Evolutionary conservation across 64 coral and sea anemone species (phyloP).

Genomic region (Anthopleura sola): DNA sequence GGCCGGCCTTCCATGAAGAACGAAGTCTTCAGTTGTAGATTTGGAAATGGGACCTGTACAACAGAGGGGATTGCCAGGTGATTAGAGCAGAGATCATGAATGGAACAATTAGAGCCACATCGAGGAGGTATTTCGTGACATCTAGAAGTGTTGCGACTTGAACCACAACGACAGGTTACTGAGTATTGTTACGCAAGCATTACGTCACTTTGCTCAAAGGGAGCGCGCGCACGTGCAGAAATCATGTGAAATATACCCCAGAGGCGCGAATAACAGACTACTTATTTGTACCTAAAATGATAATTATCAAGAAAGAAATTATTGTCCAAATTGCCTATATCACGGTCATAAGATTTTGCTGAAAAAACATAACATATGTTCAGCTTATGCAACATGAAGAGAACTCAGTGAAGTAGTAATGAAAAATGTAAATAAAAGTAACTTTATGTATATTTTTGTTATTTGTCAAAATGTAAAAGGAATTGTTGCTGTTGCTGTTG

Average conservation of each 20-base stretch:
- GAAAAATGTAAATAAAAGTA: no score
- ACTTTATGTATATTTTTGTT: no score
- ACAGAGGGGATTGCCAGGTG: not conserved
- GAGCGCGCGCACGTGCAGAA: not conserved
- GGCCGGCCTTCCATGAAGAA: slow-evolving; percentile 84
- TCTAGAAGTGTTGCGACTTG: not conserved
- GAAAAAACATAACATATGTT: no score
- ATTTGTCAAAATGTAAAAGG: no score
- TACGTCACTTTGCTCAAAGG: not conserved
- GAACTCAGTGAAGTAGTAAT: no score
- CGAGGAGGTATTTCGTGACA: not conserved
- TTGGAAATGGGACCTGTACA: slow-evolving; percentile 79
- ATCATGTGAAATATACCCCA: not conserved
- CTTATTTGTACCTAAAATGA: no score
- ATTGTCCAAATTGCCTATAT: no score
- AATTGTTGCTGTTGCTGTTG: no score
- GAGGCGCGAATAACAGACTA: not conserved
- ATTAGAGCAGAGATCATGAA: not conserved
- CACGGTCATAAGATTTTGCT: no score
- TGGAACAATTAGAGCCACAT: not conserved
- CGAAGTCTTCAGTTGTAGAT: slow-evolving; percentile 70
- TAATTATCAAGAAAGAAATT: no score
- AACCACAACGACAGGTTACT: not conserved
- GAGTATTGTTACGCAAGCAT: not conserved
- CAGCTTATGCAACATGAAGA: no score